Conservation (phyloP, 2,888 invertebrate genomes). For the Drosophila niveifrons region DNA sequence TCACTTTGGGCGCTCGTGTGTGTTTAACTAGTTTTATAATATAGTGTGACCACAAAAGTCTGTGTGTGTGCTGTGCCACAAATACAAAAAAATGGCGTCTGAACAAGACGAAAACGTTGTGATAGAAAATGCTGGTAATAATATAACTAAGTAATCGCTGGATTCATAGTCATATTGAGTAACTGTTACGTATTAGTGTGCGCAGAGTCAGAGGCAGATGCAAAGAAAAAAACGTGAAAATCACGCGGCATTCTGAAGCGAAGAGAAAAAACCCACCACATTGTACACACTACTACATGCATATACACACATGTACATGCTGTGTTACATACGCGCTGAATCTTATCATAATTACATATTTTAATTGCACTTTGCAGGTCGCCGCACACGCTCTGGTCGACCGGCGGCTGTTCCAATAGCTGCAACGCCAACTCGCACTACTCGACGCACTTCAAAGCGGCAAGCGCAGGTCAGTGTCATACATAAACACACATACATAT, state of each 20-base stretch:
- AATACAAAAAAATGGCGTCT: conserved; percentile 84
- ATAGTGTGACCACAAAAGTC: conserved; percentile 54
- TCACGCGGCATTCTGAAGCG: conserved; percentile 64
- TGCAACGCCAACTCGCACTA: conserved; percentile 70
- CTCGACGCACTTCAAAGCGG: conserved; percentile 80
- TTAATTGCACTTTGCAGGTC: conserved; percentile 82
- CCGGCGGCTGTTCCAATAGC: conserved; percentile 79
- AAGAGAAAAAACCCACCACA: conserved; percentile 31
- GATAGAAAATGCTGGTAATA: conserved; percentile 83
- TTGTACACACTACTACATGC: conserved; percentile 18
- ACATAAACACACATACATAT: not conserved
- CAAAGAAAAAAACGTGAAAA: conserved; percentile 39
- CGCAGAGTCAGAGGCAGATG: not conserved
- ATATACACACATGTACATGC: conserved; percentile 12
- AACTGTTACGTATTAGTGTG: not conserved
- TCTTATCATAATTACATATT: conserved; percentile 14
- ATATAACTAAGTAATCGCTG: conserved; percentile 29
- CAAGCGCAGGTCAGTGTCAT: conserved; percentile 79
- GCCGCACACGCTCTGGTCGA: conserved; percentile 88
- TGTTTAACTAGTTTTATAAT: conserved; percentile 41
- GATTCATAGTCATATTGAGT: not conserved
- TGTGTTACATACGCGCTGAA: conserved; percentile 8
- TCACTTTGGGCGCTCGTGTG: conserved; percentile 25
- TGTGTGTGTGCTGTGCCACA: conserved; percentile 48
- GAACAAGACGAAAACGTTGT: conserved; percentile 83